Evolutionary conservation across 2,113 vertebrate genomes (phyloP), one percentile per base, ranked within the genome.

Genomic region (Circaetus gallicus): DNA sequence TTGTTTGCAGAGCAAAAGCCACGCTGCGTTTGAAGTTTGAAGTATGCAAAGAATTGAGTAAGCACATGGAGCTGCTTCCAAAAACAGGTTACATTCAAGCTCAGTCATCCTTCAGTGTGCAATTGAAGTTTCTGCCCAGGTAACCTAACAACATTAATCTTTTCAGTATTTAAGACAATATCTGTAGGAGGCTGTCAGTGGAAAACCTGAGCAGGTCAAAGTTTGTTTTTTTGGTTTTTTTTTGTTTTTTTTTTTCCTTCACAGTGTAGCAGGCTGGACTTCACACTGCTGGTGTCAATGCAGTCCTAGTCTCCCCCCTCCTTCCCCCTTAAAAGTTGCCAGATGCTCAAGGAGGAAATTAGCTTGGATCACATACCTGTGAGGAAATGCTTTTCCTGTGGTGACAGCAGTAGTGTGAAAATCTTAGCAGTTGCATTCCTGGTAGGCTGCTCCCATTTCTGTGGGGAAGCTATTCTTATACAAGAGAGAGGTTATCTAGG

Each of bases 51-150:
- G 98, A 99, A 94, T 92, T 99, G 92, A 98, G 94, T 82, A 99
- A 98, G 69, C 99, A 99, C 97, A 93, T 99, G 95, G 98, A 99
- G 95, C 97, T 99, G 62, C 96, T 99, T 31, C 99, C 99, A 3
- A 99, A 98, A 97, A 98, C 94, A 0, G 98, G 98, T 66, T 99
- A 98, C 94, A 97, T 99, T 84, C 99, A 99, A 97, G 97, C 99
- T 21, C 97, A 97, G 31, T 99, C 99, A 1, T 98, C 97, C 87
- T 99, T 98, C 92, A 98, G 96, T 0, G 98, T 98, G 38, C 99
- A 99, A 34, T 95, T 99, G 92, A 99, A 98, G 97, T 99, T 99
- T 97, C 97, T 98, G 94, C 99, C 99, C 16, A 99, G 99, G 99
- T 99, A 98, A 98, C 36, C 19, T 6, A 21, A 20, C n/a, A 40